Conservation (phyloP, 2,797 vertebrate genomes). For the Melanotaenia maccullochi region DNA sequence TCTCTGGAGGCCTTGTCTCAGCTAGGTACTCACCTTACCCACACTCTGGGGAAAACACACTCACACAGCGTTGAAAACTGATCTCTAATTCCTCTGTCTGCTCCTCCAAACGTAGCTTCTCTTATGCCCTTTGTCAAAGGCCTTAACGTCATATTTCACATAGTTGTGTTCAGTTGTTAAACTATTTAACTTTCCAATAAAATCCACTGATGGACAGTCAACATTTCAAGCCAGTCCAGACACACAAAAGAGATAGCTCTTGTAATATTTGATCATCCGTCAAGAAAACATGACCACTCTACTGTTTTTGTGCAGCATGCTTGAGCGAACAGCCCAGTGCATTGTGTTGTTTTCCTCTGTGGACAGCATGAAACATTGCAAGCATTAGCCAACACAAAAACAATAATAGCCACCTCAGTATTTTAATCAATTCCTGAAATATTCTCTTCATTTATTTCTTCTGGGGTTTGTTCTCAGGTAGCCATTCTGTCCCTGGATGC, state of each 20-base stretch:
- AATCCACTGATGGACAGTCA: not conserved
- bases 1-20: slow-evolving; percentile 47
- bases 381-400: slow-evolving; percentile 37
- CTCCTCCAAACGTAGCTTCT: slow-evolving; percentile 16
- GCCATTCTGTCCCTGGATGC: slow-evolving; percentile 1
- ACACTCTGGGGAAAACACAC: slow-evolving; percentile 41
- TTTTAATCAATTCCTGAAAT: slow-evolving; percentile 36
- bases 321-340: not conserved
- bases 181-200: not conserved
- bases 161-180: too few relatives aligned
- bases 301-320: slow-evolving; percentile 11
- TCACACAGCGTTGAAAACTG: slow-evolving; percentile 51
- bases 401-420: slow-evolving; percentile 26
- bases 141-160: slow-evolving; percentile 10
- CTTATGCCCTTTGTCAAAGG: slow-evolving; percentile 1
- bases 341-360: slow-evolving; percentile 19
- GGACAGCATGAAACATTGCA: slow-evolving; percentile 46
- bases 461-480: slow-evolving; percentile 14
- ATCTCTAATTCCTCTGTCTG: slow-evolving; percentile 31
- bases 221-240: not conserved
- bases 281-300: not conserved
- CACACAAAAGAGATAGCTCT: not conserved
- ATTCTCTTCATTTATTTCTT: slow-evolving; percentile 35
- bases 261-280: not conserved
- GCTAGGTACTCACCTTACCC: slow-evolving; percentile 49